Conservation (phyloP, 2,888 invertebrate species). For the Acanthopleura granulata region DNA sequence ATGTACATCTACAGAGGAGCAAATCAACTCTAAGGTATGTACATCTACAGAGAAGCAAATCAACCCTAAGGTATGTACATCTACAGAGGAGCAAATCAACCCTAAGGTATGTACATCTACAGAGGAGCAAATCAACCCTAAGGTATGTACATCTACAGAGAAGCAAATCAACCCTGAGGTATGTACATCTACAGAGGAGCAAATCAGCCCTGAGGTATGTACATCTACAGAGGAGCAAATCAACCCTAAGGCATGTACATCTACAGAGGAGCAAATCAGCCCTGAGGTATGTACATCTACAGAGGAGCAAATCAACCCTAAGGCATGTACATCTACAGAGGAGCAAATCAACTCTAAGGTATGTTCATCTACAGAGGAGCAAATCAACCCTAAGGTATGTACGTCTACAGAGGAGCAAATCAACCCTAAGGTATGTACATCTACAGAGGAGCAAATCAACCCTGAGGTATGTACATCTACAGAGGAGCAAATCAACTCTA, state of each 20-base stretch:
- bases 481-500: conserved; percentile 45
- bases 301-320: conserved; percentile 45
- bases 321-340: conserved; percentile 43
- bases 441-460: conserved; percentile 44
- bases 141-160: conserved; percentile 43
- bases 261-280: conserved; percentile 44
- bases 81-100: conserved; percentile 44
- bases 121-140: conserved; percentile 45
- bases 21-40: conserved; percentile 47
- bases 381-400: conserved; percentile 47
- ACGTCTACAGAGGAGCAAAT: conserved; percentile 43
- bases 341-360: conserved; percentile 47
- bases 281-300: conserved; percentile 44
- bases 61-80: conserved; percentile 40
- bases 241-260: conserved; percentile 40
- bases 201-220: conserved; percentile 47
- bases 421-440: conserved; percentile 40
- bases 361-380: conserved; percentile 38
- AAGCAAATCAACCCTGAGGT: conserved; percentile 47
- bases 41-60: conserved; percentile 43
- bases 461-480: conserved; percentile 44
- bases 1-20: conserved; percentile 38
- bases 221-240: conserved; percentile 43
- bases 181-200: conserved; percentile 38
- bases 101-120: conserved; percentile 44